phyloP scores from a whole-genome alignment of 2,797 vertebrate species.

The Lagocephalus sceleratus region DNA sequence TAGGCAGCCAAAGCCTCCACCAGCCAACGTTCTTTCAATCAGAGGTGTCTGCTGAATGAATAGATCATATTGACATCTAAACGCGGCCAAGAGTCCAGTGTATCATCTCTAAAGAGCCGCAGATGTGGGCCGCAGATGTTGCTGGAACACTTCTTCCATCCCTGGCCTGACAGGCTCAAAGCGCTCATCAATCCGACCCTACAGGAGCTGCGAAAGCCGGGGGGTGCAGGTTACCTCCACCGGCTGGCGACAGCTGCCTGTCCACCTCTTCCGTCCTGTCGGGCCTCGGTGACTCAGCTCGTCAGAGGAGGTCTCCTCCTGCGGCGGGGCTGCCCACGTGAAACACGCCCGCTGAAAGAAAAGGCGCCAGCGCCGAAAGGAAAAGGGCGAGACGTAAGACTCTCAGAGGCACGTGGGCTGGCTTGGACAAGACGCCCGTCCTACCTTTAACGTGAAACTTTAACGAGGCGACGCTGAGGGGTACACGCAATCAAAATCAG shows the following conservation, averaged over 20 bases:
- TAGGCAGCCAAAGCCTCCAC: conserved; percentile 33
- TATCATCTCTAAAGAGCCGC: conserved; percentile 3
- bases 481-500: conserved; percentile 18
- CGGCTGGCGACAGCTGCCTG: conserved; percentile 44
- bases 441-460: conserved; percentile 31
- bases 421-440: neutral
- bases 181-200: conserved; percentile 41
- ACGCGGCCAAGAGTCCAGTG: conserved; percentile 14
- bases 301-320: conserved; percentile 65
- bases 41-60: conserved; percentile 23
- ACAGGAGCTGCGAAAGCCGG: conserved; percentile 40
- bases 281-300: conserved; percentile 69
- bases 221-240: conserved; percentile 16
- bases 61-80: conserved; percentile 14
- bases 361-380: conserved; percentile 32
- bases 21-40: conserved; percentile 27
- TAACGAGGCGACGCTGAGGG: conserved; percentile 29
- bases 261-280: conserved; percentile 55
- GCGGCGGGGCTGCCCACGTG: conserved; percentile 55
- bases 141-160: conserved; percentile 5
- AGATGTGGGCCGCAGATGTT: neutral
- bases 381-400: conserved; percentile 28
- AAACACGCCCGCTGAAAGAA: conserved; percentile 31
- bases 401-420: conserved; percentile 12
- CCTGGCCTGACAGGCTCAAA: conserved; percentile 29